These are phyloP conservation scores for Ceratotherium simum DNA, from an alignment of 2,113 vertebrate species.

Conservation along the genomic window DNA sequence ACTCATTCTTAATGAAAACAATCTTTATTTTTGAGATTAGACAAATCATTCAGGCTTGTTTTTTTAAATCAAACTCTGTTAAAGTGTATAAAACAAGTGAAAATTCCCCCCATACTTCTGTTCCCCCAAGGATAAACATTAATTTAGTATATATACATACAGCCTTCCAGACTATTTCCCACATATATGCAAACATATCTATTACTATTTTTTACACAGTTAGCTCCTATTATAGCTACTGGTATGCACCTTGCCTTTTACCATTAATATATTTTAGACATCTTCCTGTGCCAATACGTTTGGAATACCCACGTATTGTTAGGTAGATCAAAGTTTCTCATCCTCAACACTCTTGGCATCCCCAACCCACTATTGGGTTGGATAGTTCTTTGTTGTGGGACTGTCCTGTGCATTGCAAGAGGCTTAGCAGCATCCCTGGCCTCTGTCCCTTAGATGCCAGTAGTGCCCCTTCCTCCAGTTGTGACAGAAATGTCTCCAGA, in stretches of 20 bases:
- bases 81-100: constrained; percentile 21
- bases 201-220: background rate
- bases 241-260: background rate
- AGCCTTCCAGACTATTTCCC: background rate
- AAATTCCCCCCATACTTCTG: background rate
- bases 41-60: background rate
- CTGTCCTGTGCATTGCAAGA: background rate
- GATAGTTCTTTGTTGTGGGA: background rate
- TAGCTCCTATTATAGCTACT: background rate
- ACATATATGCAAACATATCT: background rate
- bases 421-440: background rate
- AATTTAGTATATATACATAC: background rate
- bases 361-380: background rate
- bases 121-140: background rate
- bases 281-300: background rate
- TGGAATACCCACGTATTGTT: background rate
- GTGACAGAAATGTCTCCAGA: background rate
- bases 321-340: background rate
- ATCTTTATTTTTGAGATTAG: constrained; percentile 4
- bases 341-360: background rate
- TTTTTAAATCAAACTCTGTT: background rate
- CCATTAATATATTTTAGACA: background rate
- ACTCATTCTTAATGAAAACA: constrained; percentile 27
- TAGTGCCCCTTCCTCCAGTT: background rate
- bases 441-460: background rate